Evolutionary conservation across 2,888 invertebrate genomes (phyloP), one percentile per base, ranked within the genome.

Genomic region (Drosophila eohydei): DNA sequence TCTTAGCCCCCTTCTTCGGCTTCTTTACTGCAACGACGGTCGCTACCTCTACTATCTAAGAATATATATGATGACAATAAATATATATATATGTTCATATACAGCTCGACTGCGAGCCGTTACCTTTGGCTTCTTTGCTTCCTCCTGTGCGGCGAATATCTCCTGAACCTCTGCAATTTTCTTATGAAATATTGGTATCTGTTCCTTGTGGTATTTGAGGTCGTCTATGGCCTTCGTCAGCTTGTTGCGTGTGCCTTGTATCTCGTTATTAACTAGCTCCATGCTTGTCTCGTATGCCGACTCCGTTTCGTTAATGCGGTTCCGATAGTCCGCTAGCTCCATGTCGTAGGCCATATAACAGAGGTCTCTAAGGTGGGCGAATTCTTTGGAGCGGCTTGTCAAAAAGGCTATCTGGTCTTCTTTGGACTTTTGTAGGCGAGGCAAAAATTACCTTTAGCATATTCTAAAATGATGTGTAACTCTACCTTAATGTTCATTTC

Each of bases 211-310:
- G 7, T n/a, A 38, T 11, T 38, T 57, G 0, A 87, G 40, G 12
- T 83, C 84, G 0, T 87, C 83, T 12, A 64, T 74, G 34, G 63
- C 72, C 14, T 87, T 79, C 40, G 12, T 12, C 26, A 81, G 12
- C 1, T n/a, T 65, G 8, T 26, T 61, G 14, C 34, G 51, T 3
- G 64, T 68, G 0, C 6, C 2, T n/a, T 70, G 60, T 0, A 77
- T 63, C 14, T 46, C 26, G n/a, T 30, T 66, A 0, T 74, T 66
- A 4, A 72, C 66, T 0, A 41, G 8, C 6, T 73, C 67, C 58
- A 79, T 34, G 4, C 55, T 64, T 1, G 26, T 46, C 5, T 77
- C 74, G 16, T 68, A 81, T 3, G 36, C 9, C 2, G 4, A 0
- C 16, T 83, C 73, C 21, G 52, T 21, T 6, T 32, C 2, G 2